Evolutionary conservation across 92 coral and sea anemone species (phyloP), one percentile per base, ranked within the genome.

Genomic region (Zoanthus solanderi): DNA sequence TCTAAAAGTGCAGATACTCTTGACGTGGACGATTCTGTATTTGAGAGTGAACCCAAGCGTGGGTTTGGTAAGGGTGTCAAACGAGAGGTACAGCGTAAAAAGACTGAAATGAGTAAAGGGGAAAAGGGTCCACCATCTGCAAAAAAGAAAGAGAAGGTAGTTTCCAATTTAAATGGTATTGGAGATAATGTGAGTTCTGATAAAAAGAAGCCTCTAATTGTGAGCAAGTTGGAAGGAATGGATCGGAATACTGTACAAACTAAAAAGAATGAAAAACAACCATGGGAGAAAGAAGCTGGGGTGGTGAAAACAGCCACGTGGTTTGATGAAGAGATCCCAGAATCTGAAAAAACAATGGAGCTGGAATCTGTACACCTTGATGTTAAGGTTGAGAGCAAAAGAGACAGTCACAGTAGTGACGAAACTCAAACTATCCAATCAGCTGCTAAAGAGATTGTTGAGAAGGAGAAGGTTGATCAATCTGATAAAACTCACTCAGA

Each of bases 301-400:
- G 90, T 85, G 77, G 89, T 95, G 7, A 85, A 94, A 4, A 91
- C 83, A 86, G 98, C 98, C 23, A 65, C 89, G 12, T 95, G 98
- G 98, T 93, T 87, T 37, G 98, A 93, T 78, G 98, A 95, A 66
- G 93, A 88, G 34, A 91, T 75, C 16, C 94, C 96, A 52, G 85
- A 81, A 11, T 91, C 87, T 9, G 98, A 93, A 18, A 90, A 89
- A 69, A 80, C 84, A 58, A 85, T 52, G 29, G 93, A 91, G 29
- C 48, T 77, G 7, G 84, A 78, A 11, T 90, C 90, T 42, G 90
- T 91, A 17, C 86, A 75, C 78, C 78, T 73, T 71, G 89, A 90
- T 50, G 92, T 90, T 13, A 79, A 84, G 46, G 58, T 78, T 14
- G 82, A 88, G 37, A 60, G 45, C 10, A 83, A 84, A 30, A 88